Evolutionary conservation across 2,888 invertebrate genomes (phyloP), one percentile per base, ranked within the genome.

Genomic region (Xanthostigma xanthostigma): DNA sequence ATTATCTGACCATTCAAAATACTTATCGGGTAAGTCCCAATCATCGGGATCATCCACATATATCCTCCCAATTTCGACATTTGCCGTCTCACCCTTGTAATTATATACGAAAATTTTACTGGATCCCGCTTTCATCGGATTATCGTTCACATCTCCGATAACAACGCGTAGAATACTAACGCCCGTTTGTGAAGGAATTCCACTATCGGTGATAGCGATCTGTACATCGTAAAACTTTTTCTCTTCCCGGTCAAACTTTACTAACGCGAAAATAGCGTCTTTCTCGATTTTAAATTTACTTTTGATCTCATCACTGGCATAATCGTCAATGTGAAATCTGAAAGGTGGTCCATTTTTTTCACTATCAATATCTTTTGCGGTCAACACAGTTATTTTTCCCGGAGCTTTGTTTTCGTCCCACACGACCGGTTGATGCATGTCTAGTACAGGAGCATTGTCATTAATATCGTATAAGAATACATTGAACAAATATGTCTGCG

Each of bases 31-130:
- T 44, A 93, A 68, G 66, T 98, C 97, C 96, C 96, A 97, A 63
- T 97, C 97, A 61, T 98, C 98, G 0, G 81, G 78, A 67, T 98
- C 97, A 41, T 88, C 79, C 0, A 96, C 96, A 68, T 86, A 97
- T 1, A 92, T 91, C 1, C 90, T 75, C 0, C 97, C 97, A 50
- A 97, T 91, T 55, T 84, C 80, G 0, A 84, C 84, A 53, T 84
- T 79, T 0, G 84, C 85, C 0, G 82, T 78, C 56, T 83, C 78
- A 51, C 90, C 90, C 74, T 84, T 85, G 64, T 93, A 97, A 62
- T 92, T 93, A 67, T 96, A 96, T 2, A 97, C 90, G 61, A 92
- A 89, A 57, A 97, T 92, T 52, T 83, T 77, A 62, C 94, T 95
- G 35, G 79, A 77, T 0, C 96, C 97, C 42, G 85, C 79, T 43